A percentile compares a stretch with the other conserved stretches of the same genome.
Conservation (phyloP, 2,888 invertebrate genomes). For the Lasioglossum zephyrum region DNA sequence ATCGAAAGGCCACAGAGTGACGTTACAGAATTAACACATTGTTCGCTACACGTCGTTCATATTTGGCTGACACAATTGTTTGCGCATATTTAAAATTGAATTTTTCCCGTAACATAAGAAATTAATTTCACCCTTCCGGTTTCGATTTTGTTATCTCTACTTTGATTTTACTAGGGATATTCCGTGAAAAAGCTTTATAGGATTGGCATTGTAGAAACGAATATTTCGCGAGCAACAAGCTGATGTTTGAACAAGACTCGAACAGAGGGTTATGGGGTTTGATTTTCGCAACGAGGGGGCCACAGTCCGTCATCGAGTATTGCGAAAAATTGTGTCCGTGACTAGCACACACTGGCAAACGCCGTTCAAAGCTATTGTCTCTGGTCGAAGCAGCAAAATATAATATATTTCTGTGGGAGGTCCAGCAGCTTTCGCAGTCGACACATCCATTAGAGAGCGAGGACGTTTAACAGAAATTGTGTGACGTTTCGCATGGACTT, state of each 20-base stretch:
- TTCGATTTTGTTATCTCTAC: background rate
- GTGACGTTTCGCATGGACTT: constrained; percentile 62
- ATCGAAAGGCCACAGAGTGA: background rate
- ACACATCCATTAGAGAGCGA: constrained; percentile 59
- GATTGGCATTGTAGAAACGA: background rate
- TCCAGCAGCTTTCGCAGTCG: constrained; percentile 31
- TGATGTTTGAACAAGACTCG: background rate
- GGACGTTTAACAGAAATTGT: constrained; percentile 65
- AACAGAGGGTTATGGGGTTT: background rate
- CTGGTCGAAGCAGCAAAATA: constrained; percentile 50
- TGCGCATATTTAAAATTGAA: background rate
- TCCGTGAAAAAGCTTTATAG: background rate
- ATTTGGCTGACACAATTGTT: background rate
- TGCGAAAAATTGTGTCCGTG: constrained; percentile 5
- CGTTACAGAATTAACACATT: background rate
- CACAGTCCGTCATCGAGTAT: background rate
- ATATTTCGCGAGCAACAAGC: background rate
- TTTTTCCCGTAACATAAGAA: background rate
- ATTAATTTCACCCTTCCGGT: background rate
- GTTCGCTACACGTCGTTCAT: background rate
- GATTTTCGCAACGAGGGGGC: background rate
- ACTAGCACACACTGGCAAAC: constrained; percentile 3
- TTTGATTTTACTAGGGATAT: background rate
- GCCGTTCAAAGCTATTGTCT: constrained; percentile 47
- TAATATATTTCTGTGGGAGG: constrained; percentile 48